These are phyloP conservation scores for Pimephales promelas DNA, from an alignment of 2,113 vertebrate genomes.

Conservation along the genomic window DNA sequence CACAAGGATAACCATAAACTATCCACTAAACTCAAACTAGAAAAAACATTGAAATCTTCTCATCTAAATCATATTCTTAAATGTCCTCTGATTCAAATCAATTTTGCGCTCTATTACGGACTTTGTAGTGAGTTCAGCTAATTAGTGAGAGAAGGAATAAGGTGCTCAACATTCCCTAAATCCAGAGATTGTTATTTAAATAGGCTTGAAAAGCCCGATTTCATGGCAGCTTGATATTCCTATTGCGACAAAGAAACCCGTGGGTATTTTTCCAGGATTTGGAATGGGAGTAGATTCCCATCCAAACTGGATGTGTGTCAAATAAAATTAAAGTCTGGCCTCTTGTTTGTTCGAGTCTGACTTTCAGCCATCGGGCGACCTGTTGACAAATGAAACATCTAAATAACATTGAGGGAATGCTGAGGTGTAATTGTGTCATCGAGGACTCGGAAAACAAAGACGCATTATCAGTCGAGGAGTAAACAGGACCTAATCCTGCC, in stretches of 20 bases:
- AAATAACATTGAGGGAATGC: slow-evolving; percentile 7
- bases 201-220: slow-evolving; percentile 10
- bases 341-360: slow-evolving; percentile 11
- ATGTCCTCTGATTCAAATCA: neutral
- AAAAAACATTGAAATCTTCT: slow-evolving; percentile 3
- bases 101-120: neutral
- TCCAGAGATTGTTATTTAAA: neutral
- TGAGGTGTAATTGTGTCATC: slow-evolving; percentile 49
- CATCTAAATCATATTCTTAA: neutral
- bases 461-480: slow-evolving; percentile 74
- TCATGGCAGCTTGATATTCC: neutral
- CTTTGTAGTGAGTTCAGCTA: neutral
- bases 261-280: neutral
- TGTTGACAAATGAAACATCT: slow-evolving; percentile 45
- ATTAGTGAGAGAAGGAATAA: slow-evolving; percentile 26
- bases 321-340: slow-evolving; percentile 4
- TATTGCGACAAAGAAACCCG: neutral
- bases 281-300: slow-evolving; percentile 7
- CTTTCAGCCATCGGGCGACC: slow-evolving; percentile 1
- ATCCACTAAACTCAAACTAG: neutral
- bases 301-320: neutral
- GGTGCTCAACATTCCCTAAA: slow-evolving; percentile 1
- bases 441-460: slow-evolving; percentile 67
- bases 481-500: slow-evolving; percentile 80
- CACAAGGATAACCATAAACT: neutral